Percentiles rank a stretch among this genome's conserved stretches.
phyloP scores from a whole-genome alignment of 2,888 invertebrate genomes.

The Sminthurinus aureus region DNA sequence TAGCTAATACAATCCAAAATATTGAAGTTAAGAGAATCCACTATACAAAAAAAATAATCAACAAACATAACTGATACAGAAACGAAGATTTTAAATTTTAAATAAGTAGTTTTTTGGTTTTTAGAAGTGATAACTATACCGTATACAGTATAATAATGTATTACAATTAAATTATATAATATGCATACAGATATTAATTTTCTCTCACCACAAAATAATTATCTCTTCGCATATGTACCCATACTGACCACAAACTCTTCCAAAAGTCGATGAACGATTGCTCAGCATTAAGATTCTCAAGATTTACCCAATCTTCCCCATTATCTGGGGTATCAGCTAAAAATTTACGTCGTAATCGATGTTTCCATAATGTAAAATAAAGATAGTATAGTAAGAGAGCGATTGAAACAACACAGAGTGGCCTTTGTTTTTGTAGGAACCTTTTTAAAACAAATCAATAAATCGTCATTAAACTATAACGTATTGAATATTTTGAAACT shows the following conservation, averaged over 20 bases:
- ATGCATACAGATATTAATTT: no score
- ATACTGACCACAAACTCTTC: conserved; percentile 43
- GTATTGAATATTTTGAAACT: background rate
- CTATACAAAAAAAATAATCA: conserved; percentile 48
- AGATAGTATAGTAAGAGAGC: conserved; percentile 49
- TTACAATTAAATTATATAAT: no score
- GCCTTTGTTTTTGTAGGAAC: conserved; percentile 53
- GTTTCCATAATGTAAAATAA: conserved; percentile 51
- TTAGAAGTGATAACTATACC: no score
- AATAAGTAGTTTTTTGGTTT: no score
- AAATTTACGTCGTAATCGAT: conserved; percentile 53
- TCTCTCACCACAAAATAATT: conserved; percentile 54
- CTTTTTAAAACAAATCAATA: conserved; percentile 39
- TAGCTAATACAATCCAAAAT: conserved; percentile 51
- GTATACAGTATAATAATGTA: background rate
- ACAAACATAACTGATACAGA: no score
- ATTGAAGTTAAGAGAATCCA: conserved; percentile 49
- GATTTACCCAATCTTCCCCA: conserved; percentile 55
- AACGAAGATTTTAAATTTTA: no score
- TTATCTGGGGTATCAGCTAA: conserved; percentile 57
- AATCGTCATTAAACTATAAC: background rate
- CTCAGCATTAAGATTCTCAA: conserved; percentile 53
- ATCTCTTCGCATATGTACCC: conserved; percentile 46
- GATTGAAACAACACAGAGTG: conserved; percentile 50
- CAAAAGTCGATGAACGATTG: conserved; percentile 45